phyloP scores from a whole-genome alignment of 2,113 vertebrate species.

The Bufo bufo region DNA sequence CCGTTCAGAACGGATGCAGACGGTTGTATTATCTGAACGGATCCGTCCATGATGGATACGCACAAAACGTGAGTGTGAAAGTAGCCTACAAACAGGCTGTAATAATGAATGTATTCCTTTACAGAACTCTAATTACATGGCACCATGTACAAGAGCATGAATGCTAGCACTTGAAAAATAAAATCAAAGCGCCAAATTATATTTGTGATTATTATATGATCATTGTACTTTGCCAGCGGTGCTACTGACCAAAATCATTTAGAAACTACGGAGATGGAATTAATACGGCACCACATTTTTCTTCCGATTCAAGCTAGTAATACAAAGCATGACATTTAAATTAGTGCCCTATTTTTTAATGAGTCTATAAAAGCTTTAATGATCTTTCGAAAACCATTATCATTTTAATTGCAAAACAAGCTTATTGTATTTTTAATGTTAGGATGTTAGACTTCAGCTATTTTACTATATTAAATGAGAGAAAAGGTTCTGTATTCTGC shows the following conservation, averaged over 20 bases:
- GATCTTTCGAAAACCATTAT: conserved; percentile 44
- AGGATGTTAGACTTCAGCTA: conserved; percentile 1
- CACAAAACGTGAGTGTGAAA: no score
- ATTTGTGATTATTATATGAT: conserved; percentile 27
- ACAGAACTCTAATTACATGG: not conserved
- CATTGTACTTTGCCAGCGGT: conserved; percentile 8
- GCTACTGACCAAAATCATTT: conserved; percentile 12
- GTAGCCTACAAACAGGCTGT: not conserved
- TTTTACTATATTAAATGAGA: not conserved
- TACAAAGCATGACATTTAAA: conserved; percentile 54
- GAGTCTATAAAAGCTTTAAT: conserved; percentile 52
- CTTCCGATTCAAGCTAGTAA: conserved; percentile 30
- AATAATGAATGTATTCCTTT: not conserved
- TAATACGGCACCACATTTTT: conserved; percentile 14
- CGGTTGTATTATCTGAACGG: no score
- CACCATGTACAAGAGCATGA: not conserved
- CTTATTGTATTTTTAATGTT: conserved; percentile 34
- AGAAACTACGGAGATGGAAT: not conserved
- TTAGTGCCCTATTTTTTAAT: conserved; percentile 40
- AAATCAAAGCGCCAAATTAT: conserved; percentile 8
- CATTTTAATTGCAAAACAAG: conserved; percentile 51
- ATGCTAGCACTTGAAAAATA: not conserved
- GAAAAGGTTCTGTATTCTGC: not conserved
- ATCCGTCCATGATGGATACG: no score
- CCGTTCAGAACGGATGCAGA: no score